A percentile compares a stretch with the other conserved stretches of the same genome.
Evolutionary conservation across 2,113 vertebrate species (phyloP).

Genomic region (Caloenas nicobarica): DNA sequence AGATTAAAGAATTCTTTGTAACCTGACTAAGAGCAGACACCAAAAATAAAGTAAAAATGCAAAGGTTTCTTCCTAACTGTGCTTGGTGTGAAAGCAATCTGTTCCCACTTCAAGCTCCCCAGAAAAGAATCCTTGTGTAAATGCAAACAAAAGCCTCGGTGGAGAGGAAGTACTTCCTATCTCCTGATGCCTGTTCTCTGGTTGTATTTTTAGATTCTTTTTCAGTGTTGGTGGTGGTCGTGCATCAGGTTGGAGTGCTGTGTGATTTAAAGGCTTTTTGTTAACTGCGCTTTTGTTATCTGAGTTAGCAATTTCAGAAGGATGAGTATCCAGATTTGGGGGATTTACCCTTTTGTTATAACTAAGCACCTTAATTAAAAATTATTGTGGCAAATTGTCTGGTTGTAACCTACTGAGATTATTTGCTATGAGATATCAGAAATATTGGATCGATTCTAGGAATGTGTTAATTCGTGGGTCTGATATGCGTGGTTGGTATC

Average conservation of each 20-base stretch:
- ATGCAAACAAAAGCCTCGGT: not conserved
- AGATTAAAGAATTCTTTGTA: not conserved
- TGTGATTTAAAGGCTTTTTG: not conserved
- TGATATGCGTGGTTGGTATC: not conserved
- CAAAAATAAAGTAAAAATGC: not conserved
- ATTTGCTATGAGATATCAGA: not conserved
- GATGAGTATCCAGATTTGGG: not conserved
- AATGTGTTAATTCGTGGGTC: not conserved
- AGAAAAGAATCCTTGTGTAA: not conserved
- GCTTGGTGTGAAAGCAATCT: not conserved
- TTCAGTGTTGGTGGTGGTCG: not conserved
- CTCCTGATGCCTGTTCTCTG: not conserved
- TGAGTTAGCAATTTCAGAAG: not conserved
- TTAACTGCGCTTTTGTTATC: not conserved
- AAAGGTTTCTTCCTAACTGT: not conserved
- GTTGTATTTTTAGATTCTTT: conserved; percentile 36
- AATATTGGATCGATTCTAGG: not conserved
- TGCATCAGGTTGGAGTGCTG: not conserved
- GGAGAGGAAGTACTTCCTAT: conserved; percentile 41
- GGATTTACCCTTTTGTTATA: not conserved
- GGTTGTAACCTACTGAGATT: not conserved
- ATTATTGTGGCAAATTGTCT: not conserved
- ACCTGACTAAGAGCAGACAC: not conserved
- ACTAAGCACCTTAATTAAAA: not conserved
- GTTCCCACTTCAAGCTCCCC: not conserved